Base-by-base conservation (phyloP, 2,888 invertebrate genomes). In the Lordiphosa andalusiaca region DNA sequence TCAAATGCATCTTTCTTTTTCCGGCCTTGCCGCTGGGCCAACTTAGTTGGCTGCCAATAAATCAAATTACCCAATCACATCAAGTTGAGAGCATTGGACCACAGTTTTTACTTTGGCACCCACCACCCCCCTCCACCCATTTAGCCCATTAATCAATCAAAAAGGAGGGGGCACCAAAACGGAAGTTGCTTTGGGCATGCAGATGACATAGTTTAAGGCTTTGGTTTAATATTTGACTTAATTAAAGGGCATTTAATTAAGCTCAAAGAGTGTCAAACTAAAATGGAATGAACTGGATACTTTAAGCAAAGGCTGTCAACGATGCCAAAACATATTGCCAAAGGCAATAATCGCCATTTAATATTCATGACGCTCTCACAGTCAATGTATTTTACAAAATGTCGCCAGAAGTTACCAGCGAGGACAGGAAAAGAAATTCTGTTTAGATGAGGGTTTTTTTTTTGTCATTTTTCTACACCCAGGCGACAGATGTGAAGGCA, bases 331-430 rank as follows among this genome's bases (percentile, higher is more conserved):
- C 73, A 73, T 64, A 70, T 63, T 69, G 84, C 80, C 82, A 70
- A 69, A 53, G 80, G 80, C 80, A 80, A 80, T 80, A 84, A 84
- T 84, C 72, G 68, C 78, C 84, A 81, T 81, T 84, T 81, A 84
- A 81, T 81, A 81, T 81, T 84, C 84, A 81, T 81, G 80, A 64
- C 72, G 61, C 61, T 72, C 70, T 71, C 71, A 67, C 69, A 84
- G 78, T 72, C 82, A 70, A 81, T 84, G 81, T 83, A 73, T 81
- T 83, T 81, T 60, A 58, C 16, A 57, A 71, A 78, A 61, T 83
- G 68, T 61, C 68, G 55, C 68, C 73, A 66, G 60, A 47, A 71
- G 67, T 60, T 68, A 67, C 73, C 54, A 61, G 57, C 61, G 56
- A 62, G 55, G 48, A 58, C 40, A 38, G 25, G 56, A 53, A 50